Base-by-base conservation (phyloP, 2,888 invertebrate genomes). In the Busseola fusca region DNA sequence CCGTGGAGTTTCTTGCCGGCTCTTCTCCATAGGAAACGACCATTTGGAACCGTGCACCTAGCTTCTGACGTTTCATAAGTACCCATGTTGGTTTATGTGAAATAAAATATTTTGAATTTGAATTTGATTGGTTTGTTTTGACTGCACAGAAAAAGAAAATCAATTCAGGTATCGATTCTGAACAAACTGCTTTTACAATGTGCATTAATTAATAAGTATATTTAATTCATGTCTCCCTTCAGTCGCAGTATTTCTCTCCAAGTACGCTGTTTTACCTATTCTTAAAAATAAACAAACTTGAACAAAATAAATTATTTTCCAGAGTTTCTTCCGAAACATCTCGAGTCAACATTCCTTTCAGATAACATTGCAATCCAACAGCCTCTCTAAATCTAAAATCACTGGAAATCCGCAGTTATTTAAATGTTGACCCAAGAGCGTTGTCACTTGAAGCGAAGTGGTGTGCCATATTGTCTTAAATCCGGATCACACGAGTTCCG, bases 381-480 rank as follows among this genome's bases (percentile, higher is more conserved):
- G 18, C 42, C 64, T 58, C 67, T 42, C 66, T 27, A 42, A 67
- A 50, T 42, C 66, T 30, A 30, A 69, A 50, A 63, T 70, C 65
- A 60, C 69, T 60, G 62, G 63, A 63, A 71, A 67, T 66, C 64
- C 83, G 16, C 66, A 74, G 74, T 74, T 72, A 82, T 83, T 82
- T 83, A 72, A 78, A 83, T 72, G 83, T 69, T 74, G 81, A 82
- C 78, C 83, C 66, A 69, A 78, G 78, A 72, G 81, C 70, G 69
- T 72, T 69, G 69, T 77, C 79, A 73, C 69, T 69, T 60, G 66
- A 69, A 59, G 77, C 69, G 66, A 65, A 80, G 79, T 80, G 81
- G 69, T 79, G 81, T 67, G 76, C 70, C 79, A 74, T 79, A 81
- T 83, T 83, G 83, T 83, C 84, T 76, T 82, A 78, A 81, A 81